A percentile compares a stretch with the other conserved stretches of the same genome.
Conservation (phyloP, 2,113 vertebrate species). For the Suricata suricatta region DNA sequence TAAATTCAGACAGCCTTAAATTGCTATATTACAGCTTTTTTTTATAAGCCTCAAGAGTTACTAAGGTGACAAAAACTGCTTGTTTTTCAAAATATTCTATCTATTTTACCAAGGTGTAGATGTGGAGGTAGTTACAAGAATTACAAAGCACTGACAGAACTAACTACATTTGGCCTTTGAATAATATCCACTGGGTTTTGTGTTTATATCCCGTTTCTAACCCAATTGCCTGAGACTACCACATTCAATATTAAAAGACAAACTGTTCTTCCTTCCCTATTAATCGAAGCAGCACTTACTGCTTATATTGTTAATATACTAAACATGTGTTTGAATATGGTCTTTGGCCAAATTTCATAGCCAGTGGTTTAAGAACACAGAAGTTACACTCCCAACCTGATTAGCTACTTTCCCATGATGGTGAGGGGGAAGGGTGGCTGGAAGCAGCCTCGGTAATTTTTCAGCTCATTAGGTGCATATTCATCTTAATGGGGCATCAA, state of each 20-base stretch:
- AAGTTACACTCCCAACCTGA: constrained; percentile 56
- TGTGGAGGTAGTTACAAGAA: constrained; percentile 49
- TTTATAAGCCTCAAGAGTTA: constrained; percentile 49
- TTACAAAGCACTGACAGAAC: constrained; percentile 48
- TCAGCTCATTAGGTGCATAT: constrained; percentile 86
- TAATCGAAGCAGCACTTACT: constrained; percentile 70
- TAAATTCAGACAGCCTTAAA: constrained; percentile 75
- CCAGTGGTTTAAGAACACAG: constrained; percentile 74
- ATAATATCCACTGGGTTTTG: constrained; percentile 53
- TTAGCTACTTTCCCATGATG: constrained; percentile 58
- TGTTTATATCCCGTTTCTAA: constrained; percentile 28
- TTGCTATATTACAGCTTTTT: constrained; percentile 52
- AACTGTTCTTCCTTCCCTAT: constrained; percentile 63
- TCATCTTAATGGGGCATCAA: constrained; percentile 86
- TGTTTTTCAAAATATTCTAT: constrained; percentile 53
- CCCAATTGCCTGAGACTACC: not conserved
- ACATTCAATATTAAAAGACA: constrained; percentile 62
- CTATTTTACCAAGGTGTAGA: constrained; percentile 13
- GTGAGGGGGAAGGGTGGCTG: not conserved
- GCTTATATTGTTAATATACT: constrained; percentile 75
- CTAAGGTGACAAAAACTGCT: constrained; percentile 64
- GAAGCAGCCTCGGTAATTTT: constrained; percentile 78
- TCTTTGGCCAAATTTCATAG: constrained; percentile 65
- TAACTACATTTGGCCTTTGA: constrained; percentile 52
- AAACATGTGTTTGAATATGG: constrained; percentile 75